Evolutionary conservation across 2,888 invertebrate species (phyloP), one percentile per base, ranked within the genome.

Genomic region (Drosophila parthenogenetica): DNA sequence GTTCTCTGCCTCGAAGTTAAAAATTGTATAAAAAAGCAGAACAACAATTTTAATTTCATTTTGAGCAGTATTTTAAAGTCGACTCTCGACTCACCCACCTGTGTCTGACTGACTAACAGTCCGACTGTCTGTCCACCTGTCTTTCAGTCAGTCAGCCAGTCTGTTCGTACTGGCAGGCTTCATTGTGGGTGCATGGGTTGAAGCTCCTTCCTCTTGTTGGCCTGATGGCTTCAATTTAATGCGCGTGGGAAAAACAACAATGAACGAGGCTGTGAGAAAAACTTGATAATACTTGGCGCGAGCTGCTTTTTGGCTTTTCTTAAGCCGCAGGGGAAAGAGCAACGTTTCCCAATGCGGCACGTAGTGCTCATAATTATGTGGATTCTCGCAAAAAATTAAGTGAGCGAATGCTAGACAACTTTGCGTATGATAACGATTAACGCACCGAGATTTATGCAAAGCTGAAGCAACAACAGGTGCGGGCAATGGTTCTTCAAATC

Each of bases 211-310:
- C 17, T 19, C 29, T 3, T 25, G 35, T n/a, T 42, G 22, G 17
- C 17, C 17, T 40, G 29, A 25, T 37, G 64, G 51, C 57, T 43
- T 13, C 45, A 22, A 70, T 73, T 72, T 83, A 89, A 83, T 87
- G 81, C 87, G 87, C 83, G 83, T 83, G 83, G 87, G 89, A 83
- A 83, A 87, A 77, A 70, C 84, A 83, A 87, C 89, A 83, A 87
- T 82, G 79, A 70, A 29, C 29, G 5, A 13, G 61, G 14, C 58
- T 48, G 48, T 55, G 61, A 40, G 66, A 46, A 42, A 77, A 87
- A 80, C 73, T 89, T 87, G 87, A 81, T 81, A 83, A 73, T 87
- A 87, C 87, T 81, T 89, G 69, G 59, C 73, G 70, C 57, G 63
- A 55, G 58, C 69, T 83, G 81, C 81, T 77, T 87, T 87, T 84